Evolutionary conservation across 2,797 vertebrate genomes (phyloP).

Genomic region (Decapterus maruadsi): DNA sequence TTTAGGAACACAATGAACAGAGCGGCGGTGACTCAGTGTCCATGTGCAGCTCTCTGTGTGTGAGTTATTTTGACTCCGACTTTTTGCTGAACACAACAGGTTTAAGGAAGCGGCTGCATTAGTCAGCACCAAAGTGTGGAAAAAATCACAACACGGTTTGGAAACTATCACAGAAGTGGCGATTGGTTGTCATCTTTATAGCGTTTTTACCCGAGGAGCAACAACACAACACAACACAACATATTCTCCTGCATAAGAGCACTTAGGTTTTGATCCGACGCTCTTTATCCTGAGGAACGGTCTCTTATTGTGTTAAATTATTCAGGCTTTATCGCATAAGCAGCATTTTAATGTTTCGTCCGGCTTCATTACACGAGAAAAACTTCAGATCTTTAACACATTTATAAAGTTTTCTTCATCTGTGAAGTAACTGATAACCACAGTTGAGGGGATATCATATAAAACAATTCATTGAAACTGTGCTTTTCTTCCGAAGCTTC

Average conservation of each 20-base stretch:
- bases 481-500: not conserved
- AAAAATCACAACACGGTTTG: not conserved
- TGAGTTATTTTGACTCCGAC: constrained; percentile 37
- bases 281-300: constrained; percentile 1
- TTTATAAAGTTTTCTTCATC: not conserved
- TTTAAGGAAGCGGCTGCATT: constrained; percentile 36
- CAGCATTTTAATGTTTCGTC: not conserved
- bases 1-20: not conserved
- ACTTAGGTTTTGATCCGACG: not conserved
- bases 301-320: not conserved
- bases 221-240: not conserved
- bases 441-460: not conserved
- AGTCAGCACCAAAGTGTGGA: constrained; percentile 2
- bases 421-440: not conserved
- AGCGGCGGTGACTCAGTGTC: constrained; percentile 21
- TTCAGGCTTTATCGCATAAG: not conserved
- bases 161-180: not conserved
- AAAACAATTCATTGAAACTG: not conserved
- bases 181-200: not conserved
- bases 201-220: not conserved
- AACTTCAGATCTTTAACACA: not conserved
- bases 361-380: not conserved
- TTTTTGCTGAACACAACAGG: constrained; percentile 19
- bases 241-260: not conserved
- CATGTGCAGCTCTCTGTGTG: constrained; percentile 1